Base-by-base conservation (phyloP, 2,797 vertebrate genomes). In the Enteromius trimaculatus region DNA sequence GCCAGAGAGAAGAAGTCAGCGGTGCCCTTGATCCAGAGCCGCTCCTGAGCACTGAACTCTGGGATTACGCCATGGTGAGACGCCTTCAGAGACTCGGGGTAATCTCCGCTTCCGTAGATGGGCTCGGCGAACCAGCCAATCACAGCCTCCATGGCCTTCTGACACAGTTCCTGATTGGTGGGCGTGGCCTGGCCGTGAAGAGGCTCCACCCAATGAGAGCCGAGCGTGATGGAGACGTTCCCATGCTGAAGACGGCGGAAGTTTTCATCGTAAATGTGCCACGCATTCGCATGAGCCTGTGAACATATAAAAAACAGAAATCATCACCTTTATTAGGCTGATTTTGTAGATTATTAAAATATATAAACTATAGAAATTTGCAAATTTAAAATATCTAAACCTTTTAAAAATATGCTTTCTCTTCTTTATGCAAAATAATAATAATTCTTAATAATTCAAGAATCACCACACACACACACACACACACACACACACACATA, bases 1-100 rank as follows among this genome's bases (percentile, higher is more conserved):
- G 97, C 98, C 86, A 99, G 92, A 0, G 98, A 96, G 44, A 99
- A 98, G 89, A 99, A 99, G 84, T 99, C 98, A 0, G 97, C 96
- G 0, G 97, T 98, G 81, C 94, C 95, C 81, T 91, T 93, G 62
- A 98, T 91, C 86, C 92, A 93, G 3, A 91, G 88, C 89, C 91
- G 96, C 91, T 99, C 97, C 21, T 94, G 89, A 1, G 94, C 86
- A 0, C 95, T 96, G 86, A 97, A 96, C 17, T 58, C 84, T 21
- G 97, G 97, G 81, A 99, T 85, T 14, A 94, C 81, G 0, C 80
- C 77, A 0, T 80, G 83, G 1, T 95, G 75, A 58, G 93, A 93
- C 3, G 65, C 88, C 90, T 93, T 97, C 84, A 99, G 86, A 70
- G 94, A 94, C 55, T 92, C 87, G 0, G 98, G 98, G 77, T 99